Evolutionary conservation across 2,797 vertebrate genomes (phyloP), one percentile per base, ranked within the genome.

Genomic region (Pipistrellus nathusii): DNA sequence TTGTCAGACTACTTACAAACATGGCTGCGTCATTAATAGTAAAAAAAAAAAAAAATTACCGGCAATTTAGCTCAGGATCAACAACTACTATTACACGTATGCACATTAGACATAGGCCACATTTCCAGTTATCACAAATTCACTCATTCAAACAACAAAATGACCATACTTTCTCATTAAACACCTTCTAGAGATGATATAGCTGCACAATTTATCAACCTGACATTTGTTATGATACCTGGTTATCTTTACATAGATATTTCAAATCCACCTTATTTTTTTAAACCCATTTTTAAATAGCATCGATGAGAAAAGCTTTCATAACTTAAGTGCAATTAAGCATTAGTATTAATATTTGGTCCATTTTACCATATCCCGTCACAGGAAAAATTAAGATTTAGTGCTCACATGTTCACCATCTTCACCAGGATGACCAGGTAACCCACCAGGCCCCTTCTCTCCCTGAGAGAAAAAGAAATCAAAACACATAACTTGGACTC

Each of bases 331-430:
- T n/a, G 3, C 23, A 85, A 18, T 77, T 80, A 90, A 53, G 15
- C 55, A 57, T 91, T 75, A 13, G 41, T 72, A 38, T 38, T 38
- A 30, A 48, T 64, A 55, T 20, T n/a, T 81, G 30, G 64, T 23
- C 13, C 32, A 25, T 83, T 55, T 88, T 59, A 64, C 62, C 2
- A n/a, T 7, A 38, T 71, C 48, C 68, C 20, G 62, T 53, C 25
- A 41, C 91, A 85, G 25, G 25, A 57, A 88, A 83, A 48, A 48
- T 30, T 30, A 64, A 91, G 27, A 86, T 48, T 14, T 8, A 57
- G 84, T 97, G 98, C 99, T 98, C 97, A 99, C 99, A 72, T 93
- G 73, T 8, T 96, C 93, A 81, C 99, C 99, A 96, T 99, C 99
- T 8, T 99, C 99, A 94, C 99, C 99, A 8, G 99, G 99, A 97